Base-by-base conservation (phyloP, 2,888 invertebrate species). In the Torymus auratus region DNA sequence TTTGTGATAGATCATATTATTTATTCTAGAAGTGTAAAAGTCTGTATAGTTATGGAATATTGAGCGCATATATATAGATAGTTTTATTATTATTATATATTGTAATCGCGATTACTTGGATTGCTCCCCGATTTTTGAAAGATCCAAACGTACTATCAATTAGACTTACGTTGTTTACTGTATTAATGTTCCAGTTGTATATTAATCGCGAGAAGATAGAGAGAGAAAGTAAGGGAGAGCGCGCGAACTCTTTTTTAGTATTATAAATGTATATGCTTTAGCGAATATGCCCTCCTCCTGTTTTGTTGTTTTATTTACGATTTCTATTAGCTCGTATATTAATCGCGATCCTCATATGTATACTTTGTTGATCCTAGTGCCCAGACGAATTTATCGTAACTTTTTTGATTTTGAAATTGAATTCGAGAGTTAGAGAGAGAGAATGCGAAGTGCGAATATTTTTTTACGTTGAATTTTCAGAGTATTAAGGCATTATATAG, bases 1-100 rank as follows among this genome's bases (percentile, higher is more conserved):
- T 28, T 89, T 90, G 90, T 90, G 90, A 90, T 90, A 90, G 88
- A 87, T 28, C 28, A 28, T 28, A 28, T 78, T 90, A 90, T 89
- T 89, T 90, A 89, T 90, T 89, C 82, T 89, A 89, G 87, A 81
- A 83, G 86, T 87, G 87, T 84, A 84, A 84, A 79, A 85, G 76
- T 83, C 82, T 85, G 84, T 83, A 84, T 85, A 85, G 81, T 85
- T 87, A 62, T 81, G 76, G 64, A 52, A 69, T 55, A 28, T 28
- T 28, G 28, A 28, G 28, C 28, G 28, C 5, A 17, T 3, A 72
- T 65, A 52, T 70, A 20, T 20, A 23, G 15, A 17, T 78, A 73
- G 23, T 70, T 65, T 68, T 75, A 76, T 76, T 55, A 76, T 76
- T 55, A 20, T 67, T 55, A 71, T 71, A 17, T 67, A 15, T 50